A percentile compares a stretch with the other conserved stretches of the same genome.
These are phyloP conservation scores for Sylvietta virens DNA, from an alignment of 2,113 vertebrate genomes.

Conservation along the genomic window DNA sequence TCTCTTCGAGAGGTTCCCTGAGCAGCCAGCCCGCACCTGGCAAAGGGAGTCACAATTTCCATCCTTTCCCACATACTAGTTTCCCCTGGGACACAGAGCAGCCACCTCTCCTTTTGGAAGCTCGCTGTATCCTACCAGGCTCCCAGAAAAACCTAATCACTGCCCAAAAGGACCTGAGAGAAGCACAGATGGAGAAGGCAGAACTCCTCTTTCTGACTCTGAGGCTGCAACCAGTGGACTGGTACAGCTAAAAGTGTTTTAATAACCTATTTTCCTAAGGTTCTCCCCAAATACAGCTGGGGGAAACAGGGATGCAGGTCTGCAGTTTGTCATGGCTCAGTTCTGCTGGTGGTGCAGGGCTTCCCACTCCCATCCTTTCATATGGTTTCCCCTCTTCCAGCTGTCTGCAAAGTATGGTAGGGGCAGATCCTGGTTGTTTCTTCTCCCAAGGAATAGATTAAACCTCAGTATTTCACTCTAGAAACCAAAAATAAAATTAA, in stretches of 20 bases:
- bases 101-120: background rate
- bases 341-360: background rate
- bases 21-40: background rate
- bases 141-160: background rate
- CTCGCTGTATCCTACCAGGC: background rate
- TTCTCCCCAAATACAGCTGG: background rate
- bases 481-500: background rate
- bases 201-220: background rate
- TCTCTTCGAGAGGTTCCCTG: background rate
- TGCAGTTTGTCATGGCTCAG: background rate
- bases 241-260: background rate
- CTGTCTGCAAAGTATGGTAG: background rate
- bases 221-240: fast-evolving
- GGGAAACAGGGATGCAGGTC: background rate
- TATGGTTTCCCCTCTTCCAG: background rate
- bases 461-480: background rate
- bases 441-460: background rate
- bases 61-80: background rate
- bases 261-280: background rate
- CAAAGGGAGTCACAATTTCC: background rate
- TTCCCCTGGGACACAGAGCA: background rate
- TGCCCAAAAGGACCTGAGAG: background rate
- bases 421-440: background rate
- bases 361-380: background rate
- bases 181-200: background rate